Evolutionary conservation across 2,888 invertebrate species (phyloP), one percentile per base, ranked within the genome.

Genomic region (Sarcophaga variegata): DNA sequence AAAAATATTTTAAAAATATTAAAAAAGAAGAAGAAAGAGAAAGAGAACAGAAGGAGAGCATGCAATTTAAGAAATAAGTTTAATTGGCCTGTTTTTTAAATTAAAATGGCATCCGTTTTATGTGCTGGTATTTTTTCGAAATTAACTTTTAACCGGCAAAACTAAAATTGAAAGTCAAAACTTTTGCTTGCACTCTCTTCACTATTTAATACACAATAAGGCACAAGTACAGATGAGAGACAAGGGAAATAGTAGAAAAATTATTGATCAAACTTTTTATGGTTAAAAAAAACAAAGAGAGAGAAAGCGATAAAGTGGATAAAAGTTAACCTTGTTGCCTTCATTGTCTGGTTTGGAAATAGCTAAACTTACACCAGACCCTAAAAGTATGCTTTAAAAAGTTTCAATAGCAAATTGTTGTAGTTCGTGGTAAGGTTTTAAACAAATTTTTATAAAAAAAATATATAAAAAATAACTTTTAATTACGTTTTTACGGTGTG

Each of bases 241-340:
- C 37, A 37, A 37, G 37, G 8, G n/a, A 14, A 12, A 3, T 27
- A 47, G 66, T 27, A 47, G 66, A 62, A 20, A 72, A 81, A 49
- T 63, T 87, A 87, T 87, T 72, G 87, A 87, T 87, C 84, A 87
- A 87, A 87, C 87, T 84, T 87, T 81, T 75, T 66, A 37, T 62
- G 49, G n/a, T 80, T 77, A 67, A 20, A 12, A 12, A 17, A 54
- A 17, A 54, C 3, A 54, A 12, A 49, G 4, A 54, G 4, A 54
- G 17, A 54, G 14, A 14, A 54, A 14, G 12, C 49, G 2, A 49
- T 14, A 49, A 49, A 54, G 54, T 54, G 37, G 8, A 37, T 37
- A 37, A 37, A 37, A 37, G 37, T 37, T 37, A 37, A 37, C 37
- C 8, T 71, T 27, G 6, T 17, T 37, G 14, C 27, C 14, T 37